Evolutionary conservation across 2,888 invertebrate species (phyloP), one percentile per base, ranked within the genome.

Genomic region (Herminia tarsipennalis): DNA sequence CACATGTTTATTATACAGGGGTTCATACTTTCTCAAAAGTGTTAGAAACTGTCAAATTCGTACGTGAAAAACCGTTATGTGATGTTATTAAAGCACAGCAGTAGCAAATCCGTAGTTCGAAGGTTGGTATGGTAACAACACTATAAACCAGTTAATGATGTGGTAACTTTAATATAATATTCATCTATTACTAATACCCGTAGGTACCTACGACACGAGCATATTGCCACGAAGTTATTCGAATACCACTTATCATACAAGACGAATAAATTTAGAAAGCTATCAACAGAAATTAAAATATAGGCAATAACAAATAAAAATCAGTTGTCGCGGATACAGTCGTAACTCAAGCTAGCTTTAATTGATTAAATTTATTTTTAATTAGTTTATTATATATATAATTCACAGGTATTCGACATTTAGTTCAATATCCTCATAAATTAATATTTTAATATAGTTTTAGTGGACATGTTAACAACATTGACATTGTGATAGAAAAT

Each of bases 131-230:
- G 68, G 65, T 67, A 73, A 70, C 67, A 66, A 66, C 59, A 66
- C 66, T 66, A 68, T 70, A 82, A 83, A 84, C 78, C 78, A 76
- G 83, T 83, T 78, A 73, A 76, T 73, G 73, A 73, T 78, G 77
- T 78, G 74, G 76, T 78, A 79, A 79, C 73, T 73, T 73, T 73
- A 72, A 76, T 75, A 74, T 74, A 58, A 75, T 75, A 77, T 78
- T 71, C 73, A 73, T 73, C 70, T 65, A 71, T 60, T 56, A 57
- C 46, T 40, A 44, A 24, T 43, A 41, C 42, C 52, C 54, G 32
- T 27, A 22, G 57, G 55, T 35, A 35, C 34, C n/a, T 66, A 62
- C 56, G 56, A 62, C 66, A 70, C 73, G 66, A 70, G 66, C 65
- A 70, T 69, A 70, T 66, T 64, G 72, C 73, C 71, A 68, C 68